Evolutionary conservation across 2,797 vertebrate species (phyloP).

Genomic region (Craterocephalus amniculus): DNA sequence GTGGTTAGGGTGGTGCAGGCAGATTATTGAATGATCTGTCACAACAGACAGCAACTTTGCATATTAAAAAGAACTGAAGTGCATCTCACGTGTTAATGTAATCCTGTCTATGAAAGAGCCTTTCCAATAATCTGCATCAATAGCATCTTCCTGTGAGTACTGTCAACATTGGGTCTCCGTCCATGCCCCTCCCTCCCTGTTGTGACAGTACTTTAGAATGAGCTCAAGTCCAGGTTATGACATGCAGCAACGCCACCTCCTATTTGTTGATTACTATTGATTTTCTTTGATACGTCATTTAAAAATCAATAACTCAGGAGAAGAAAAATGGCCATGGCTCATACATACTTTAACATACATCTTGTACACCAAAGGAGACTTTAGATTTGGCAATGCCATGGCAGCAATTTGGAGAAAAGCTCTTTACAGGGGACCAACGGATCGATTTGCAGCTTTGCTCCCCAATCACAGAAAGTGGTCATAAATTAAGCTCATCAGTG

Average conservation of each 20-base stretch:
- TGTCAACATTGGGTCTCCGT: conserved; percentile 70
- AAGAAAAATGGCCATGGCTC: conserved; percentile 93
- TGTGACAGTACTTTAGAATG: conserved; percentile 87
- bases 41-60: not conserved
- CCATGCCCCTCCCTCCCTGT: conserved; percentile 61
- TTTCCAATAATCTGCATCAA: conserved; percentile 44
- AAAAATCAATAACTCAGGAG: conserved; percentile 93
- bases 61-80: not conserved
- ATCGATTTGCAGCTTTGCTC: conserved; percentile 93
- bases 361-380: conserved; percentile 84
- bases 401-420: conserved; percentile 97
- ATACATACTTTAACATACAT: conserved; percentile 92
- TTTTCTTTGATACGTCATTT: conserved; percentile 98
- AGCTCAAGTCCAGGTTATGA: conserved; percentile 85
- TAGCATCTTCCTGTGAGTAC: conserved; percentile 79
- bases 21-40: not conserved
- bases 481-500: conserved; percentile 97
- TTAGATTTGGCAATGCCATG: conserved; percentile 87
- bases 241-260: conserved; percentile 84
- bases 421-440: conserved; percentile 92
- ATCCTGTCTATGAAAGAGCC: conserved; percentile 27
- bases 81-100: not conserved
- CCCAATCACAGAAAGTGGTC: conserved; percentile 98
- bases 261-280: conserved; percentile 99
- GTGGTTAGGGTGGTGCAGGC: not conserved